Percentiles rank a stretch among this genome's conserved stretches.
phyloP scores from a whole-genome alignment of 2,888 invertebrate species.

The Acanthosepion lycidas region DNA sequence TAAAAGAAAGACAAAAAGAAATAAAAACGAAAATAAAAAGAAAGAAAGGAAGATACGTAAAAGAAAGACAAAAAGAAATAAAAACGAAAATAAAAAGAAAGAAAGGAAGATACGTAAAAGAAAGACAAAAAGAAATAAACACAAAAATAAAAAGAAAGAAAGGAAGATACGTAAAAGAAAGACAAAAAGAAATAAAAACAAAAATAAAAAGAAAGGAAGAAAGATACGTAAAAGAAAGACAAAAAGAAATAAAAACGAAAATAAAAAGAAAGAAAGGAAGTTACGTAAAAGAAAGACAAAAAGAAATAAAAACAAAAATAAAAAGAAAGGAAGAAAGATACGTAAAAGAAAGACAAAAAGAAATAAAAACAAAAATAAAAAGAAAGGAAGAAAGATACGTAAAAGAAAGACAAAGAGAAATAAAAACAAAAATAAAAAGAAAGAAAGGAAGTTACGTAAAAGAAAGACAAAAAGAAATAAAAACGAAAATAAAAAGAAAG shows the following conservation, averaged over 20 bases:
- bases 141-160: background rate
- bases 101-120: background rate
- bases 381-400: no score
- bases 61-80: background rate
- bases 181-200: background rate
- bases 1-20: background rate
- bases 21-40: background rate
- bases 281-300: background rate
- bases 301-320: background rate
- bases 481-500: no score
- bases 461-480: background rate
- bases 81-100: no score
- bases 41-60: background rate
- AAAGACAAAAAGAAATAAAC: background rate
- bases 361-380: background rate
- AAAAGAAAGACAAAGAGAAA: background rate
- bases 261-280: no score
- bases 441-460: background rate
- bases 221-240: background rate
- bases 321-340: background rate
- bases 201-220: no score
- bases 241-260: background rate
- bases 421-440: background rate
- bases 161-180: background rate
- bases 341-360: background rate